Evolutionary conservation across 2,888 invertebrate genomes (phyloP), one percentile per base, ranked within the genome.

Genomic region (Tetropium fuscum): DNA sequence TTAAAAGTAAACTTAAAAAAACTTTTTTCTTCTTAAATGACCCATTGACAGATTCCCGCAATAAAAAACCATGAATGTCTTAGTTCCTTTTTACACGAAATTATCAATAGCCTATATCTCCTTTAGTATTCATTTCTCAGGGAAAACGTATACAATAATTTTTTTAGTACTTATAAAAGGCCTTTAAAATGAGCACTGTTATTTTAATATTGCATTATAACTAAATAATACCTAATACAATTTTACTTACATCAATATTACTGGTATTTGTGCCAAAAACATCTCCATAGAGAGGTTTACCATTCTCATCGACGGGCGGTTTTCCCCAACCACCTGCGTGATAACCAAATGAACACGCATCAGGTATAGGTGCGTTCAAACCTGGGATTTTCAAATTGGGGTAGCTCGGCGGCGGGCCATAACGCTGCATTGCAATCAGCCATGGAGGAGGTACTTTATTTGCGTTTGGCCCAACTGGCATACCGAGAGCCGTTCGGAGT

Each of bases 301-400:
- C 99, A 63, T 91, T 92, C 82, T 98, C 98, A 82, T 99, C 99
- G 0, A 99, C 99, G 0, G 99, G 99, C 7, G 99, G 99, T 81
- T 99, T 99, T 60, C 99, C 98, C 98, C 98, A 99, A 18, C 98
- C 98, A 30, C 97, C 99, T 0, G 98, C 98, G 83, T 99, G 98
- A 82, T 99, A 99, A 11, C 99, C 99, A 81, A 99, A 99, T 0
- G 97, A 93, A 77, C 98, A 98, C 1, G 92, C 91, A 61, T 98
- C 98, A 0, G 99, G 99, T 73, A 99, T 99, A 0, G 98, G 97
- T 1, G 98, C 97, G 84, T 98, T 99, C 3, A 99, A 84, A 0
- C 98, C 98, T 0, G 98, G 95, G 76, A 99, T 96, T 84, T 98
- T 98, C 18, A 99, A 84, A 84, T 97, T 98, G 0, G 99, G 98